A percentile compares a stretch with the other conserved stretches of the same genome.
phyloP scores from a whole-genome alignment of 2,113 vertebrate genomes.

The Engraulis encrasicolus region DNA sequence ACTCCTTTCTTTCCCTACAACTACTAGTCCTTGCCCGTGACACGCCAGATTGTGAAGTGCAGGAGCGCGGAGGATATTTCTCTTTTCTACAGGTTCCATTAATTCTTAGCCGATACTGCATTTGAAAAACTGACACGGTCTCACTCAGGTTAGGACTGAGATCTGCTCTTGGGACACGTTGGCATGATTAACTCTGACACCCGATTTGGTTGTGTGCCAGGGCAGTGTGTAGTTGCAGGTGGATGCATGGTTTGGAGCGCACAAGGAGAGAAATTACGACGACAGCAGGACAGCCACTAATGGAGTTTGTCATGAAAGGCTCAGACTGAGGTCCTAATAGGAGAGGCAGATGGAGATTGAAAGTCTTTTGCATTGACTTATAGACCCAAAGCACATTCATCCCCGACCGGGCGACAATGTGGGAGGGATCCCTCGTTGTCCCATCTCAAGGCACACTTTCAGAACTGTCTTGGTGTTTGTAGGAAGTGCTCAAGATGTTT shows the following conservation, averaged over 20 bases:
- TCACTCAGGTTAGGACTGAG: neutral
- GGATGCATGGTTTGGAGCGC: neutral
- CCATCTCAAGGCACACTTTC: too few relatives aligned
- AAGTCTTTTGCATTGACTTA: neutral
- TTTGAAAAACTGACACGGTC: neutral
- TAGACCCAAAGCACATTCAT: neutral
- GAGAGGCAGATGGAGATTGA: neutral
- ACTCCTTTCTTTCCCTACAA: too few relatives aligned
- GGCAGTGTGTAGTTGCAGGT: neutral
- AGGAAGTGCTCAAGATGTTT: too few relatives aligned
- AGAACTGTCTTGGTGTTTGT: too few relatives aligned
- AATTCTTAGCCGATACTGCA: neutral
- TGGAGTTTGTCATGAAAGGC: neutral
- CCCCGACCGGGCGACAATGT: neutral
- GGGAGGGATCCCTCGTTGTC: too few relatives aligned
- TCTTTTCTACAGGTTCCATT: neutral
- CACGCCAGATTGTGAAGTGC: too few relatives aligned
- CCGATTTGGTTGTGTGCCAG: neutral
- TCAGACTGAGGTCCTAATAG: neutral
- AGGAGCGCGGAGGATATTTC: too few relatives aligned
- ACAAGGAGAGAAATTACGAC: neutral
- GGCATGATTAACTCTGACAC: constrained; percentile 7
- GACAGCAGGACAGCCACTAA: neutral
- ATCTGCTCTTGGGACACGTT: neutral
- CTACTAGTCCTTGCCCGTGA: too few relatives aligned